These are phyloP conservation scores for Gasterosteus nipponicus DNA, from an alignment of 2,113 vertebrate species.

Conservation along the genomic window DNA sequence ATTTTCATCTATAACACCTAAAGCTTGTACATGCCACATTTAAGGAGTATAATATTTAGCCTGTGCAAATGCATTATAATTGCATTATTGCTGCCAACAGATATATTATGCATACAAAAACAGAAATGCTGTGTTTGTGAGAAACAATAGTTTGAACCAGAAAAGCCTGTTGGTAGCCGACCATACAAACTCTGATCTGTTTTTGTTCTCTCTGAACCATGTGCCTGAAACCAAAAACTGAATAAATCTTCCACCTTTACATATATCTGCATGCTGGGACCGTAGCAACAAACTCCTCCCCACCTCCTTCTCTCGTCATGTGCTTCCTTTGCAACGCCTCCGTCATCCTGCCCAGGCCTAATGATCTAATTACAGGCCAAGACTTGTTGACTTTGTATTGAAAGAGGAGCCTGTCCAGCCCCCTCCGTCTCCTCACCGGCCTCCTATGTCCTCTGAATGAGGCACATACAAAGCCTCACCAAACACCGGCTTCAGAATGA, in stretches of 20 bases:
- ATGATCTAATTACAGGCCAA: constrained; percentile 81
- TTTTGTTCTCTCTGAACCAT: constrained; percentile 19
- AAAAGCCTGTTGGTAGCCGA: constrained; percentile 2
- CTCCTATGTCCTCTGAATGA: constrained; percentile 20
- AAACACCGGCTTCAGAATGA: constrained; percentile 33
- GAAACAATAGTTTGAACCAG: not conserved
- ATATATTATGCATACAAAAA: not conserved
- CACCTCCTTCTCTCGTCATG: constrained; percentile 27
- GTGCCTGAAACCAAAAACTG: constrained; percentile 34
- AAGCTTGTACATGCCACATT: not conserved
- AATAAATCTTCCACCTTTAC: constrained; percentile 50
- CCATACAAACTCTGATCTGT: not conserved
- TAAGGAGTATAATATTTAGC: not conserved
- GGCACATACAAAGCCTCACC: constrained; percentile 19
- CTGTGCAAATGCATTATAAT: not conserved
- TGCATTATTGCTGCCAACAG: not conserved
- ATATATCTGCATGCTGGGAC: constrained; percentile 37
- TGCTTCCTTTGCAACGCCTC: constrained; percentile 41
- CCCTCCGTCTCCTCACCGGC: constrained; percentile 17
- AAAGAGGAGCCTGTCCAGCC: constrained; percentile 61
- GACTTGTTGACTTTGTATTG: constrained; percentile 76
- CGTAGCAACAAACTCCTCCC: constrained; percentile 60
- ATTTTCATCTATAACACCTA: not conserved
- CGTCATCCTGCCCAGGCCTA: constrained; percentile 56
- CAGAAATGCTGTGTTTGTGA: not conserved